Conservation (phyloP, 2,888 invertebrate genomes). For the Gasteruption jaculator region DNA sequence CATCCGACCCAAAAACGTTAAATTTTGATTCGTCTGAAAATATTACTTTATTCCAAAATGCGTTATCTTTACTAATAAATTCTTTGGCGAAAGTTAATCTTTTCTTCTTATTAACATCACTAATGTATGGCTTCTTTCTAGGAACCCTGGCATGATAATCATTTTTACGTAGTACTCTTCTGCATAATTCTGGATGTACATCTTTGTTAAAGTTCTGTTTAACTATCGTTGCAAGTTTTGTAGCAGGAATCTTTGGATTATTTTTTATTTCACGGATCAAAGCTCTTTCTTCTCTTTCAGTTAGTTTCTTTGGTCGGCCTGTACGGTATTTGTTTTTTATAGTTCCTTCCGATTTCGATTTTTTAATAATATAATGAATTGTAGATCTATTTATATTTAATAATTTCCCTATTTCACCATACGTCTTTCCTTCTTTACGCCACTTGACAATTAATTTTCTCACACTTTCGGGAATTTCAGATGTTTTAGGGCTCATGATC, state of each 20-base stretch:
- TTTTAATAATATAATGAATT: background rate
- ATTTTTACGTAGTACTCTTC: constrained; percentile 1
- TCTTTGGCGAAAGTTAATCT: background rate
- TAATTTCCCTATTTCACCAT: background rate
- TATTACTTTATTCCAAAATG: constrained; percentile 6
- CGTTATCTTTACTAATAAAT: background rate
- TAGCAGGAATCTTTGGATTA: background rate
- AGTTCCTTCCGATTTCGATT: background rate
- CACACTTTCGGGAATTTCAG: background rate
- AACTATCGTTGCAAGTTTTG: background rate
- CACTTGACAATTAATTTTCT: constrained; percentile 2
- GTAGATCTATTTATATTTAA: constrained; percentile 1
- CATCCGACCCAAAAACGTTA: constrained; percentile 8
- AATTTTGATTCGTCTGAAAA: constrained; percentile 11
- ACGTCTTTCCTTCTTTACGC: background rate
- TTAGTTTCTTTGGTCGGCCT: constrained; percentile 2
- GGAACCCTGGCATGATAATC: background rate
- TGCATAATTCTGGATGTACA: background rate
- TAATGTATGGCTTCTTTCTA: constrained; percentile 6
- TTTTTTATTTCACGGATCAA: constrained; percentile 6
- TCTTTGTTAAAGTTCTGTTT: background rate
- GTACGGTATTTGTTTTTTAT: background rate
- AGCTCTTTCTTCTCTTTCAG: background rate
- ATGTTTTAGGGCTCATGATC: background rate
- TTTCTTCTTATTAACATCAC: background rate